phyloP scores from a whole-genome alignment of 1,140 invertebrate species.

The Nebria ingens region DNA sequence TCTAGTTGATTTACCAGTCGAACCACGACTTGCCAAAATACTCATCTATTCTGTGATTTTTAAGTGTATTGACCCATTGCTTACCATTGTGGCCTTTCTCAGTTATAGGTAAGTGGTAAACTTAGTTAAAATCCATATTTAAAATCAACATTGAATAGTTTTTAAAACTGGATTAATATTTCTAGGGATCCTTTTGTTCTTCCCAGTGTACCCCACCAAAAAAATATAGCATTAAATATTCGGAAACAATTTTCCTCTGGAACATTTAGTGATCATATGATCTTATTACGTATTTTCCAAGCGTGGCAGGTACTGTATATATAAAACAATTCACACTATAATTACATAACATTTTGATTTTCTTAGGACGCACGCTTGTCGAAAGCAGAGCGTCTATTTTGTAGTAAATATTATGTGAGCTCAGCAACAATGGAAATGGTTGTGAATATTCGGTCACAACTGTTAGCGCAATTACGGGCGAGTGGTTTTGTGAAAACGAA shows the following conservation, averaged over 20 bases:
- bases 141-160: too few relatives aligned
- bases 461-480: constrained; percentile 76
- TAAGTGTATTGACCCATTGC: constrained; percentile 87
- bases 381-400: constrained; percentile 62
- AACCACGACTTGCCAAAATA: constrained; percentile 86
- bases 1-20: constrained; percentile 79
- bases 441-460: constrained; percentile 58
- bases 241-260: constrained; percentile 62
- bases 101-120: constrained; percentile 58
- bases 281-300: constrained; percentile 76
- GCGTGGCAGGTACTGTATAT: constrained; percentile 45
- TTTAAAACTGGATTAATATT: too few relatives aligned
- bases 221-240: constrained; percentile 46
- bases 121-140: constrained; percentile 9
- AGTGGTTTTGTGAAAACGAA: constrained; percentile 69
- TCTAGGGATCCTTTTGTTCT: constrained; percentile 69
- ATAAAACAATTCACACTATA: constrained; percentile 14
- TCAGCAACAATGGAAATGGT: constrained; percentile 82
- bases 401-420: constrained; percentile 69
- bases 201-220: constrained; percentile 53
- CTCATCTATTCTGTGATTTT: constrained; percentile 82
- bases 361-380: constrained; percentile 46
- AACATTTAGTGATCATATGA: constrained; percentile 86
- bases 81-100: constrained; percentile 83
- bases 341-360: neutral